Base-by-base conservation (phyloP, 2,113 vertebrate genomes). In the Anguilla rostrata region DNA sequence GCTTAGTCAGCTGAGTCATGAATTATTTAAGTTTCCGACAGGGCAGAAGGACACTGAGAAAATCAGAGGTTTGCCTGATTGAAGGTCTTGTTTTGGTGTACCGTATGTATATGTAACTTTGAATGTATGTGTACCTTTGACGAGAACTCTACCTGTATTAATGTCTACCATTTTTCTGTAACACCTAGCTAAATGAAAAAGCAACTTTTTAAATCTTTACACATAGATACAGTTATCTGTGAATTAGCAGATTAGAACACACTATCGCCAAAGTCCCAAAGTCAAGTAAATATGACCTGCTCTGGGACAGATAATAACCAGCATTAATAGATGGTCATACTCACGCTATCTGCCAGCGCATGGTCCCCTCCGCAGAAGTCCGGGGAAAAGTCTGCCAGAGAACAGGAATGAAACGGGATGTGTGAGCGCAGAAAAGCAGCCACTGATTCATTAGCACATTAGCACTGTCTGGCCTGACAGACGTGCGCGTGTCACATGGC, bases 271-370 rank as follows among this genome's bases (percentile, higher is more conserved):
- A 46, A 46, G 43, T 46, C 43, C 43, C 43, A 46, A 46, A 46
- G 43, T 46, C 5, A 46, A 46, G 57, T 60, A 20, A 20, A 15
- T 22, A 83, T 83, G 46, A 26, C 22, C 43, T 83, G 43, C 46
- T 29, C 22, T 83, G 22, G 16, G 41, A 7, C n/a, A 56, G 4
- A 11, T 41, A 11, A n/a, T 22, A 39, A 4, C 18, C 18, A 43
- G 39, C 22, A 26, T 57, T 46, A 83, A 4, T 1, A 84, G 39
- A 43, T 7, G 83, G 26, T 75, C 81, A 5, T 84, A 95, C 95
- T 95, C 89, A 96, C 95, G 39, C 89, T 93, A 85, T 95, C 94
- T 88, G 87, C 82, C 53, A 92, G 83, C 22, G 18, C 29, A 0
- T 83, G 85, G 82, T 90, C 89, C 2, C 91, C 92, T 46, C 60